Base-by-base conservation (phyloP, 1,140 invertebrate species). In the Drosophila lowei region DNA sequence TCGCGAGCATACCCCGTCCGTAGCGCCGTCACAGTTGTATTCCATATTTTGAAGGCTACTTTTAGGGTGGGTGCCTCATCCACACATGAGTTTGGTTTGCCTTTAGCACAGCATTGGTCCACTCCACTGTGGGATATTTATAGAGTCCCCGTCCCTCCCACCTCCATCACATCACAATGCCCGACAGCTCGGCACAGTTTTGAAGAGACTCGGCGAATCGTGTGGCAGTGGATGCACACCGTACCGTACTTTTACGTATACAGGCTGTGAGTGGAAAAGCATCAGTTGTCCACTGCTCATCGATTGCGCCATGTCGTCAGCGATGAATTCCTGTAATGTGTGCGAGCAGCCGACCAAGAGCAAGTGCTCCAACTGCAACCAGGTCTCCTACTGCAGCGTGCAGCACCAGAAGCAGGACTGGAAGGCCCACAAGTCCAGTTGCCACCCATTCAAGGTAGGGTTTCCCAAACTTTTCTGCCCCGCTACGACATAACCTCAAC, bases 331-430 rank as follows among this genome's bases (percentile, higher is more conserved):
- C 46, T 90, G 89, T 55, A 60, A 79, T 46, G 70, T 90, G 53
- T 90, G 89, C 62, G 64, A 65, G 28, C 48, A 72, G 46, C 68
- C 65, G 58, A 89, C 85, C 1, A 90, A 91, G 66, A 85, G 72
- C 53, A 94, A 94, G 71, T 97, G 96, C 86, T 93, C 94, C 7
- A 94, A 93, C 52, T 97, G 96, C 78, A 94, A 94, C 72, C 86
- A 89, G 16, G 93, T 93, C 0, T 94, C 93, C 79, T 97, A 97
- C 89, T 97, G 96, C 91, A 93, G 93, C 2, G 93, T 93, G 21
- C 94, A 96, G 30, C 96, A 96, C 84, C 96, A 96, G 90, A 95
- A 94, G 72, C 89, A 92, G 54, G 93, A 96, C 80, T 97, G 96
- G 96, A 95, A 94, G 72, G 83, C 84, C 3, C 96, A 97, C 83